Percentiles rank a stretch among this genome's conserved stretches.
Conservation (phyloP, 2,888 invertebrate genomes). For the Brenthis ino region DNA sequence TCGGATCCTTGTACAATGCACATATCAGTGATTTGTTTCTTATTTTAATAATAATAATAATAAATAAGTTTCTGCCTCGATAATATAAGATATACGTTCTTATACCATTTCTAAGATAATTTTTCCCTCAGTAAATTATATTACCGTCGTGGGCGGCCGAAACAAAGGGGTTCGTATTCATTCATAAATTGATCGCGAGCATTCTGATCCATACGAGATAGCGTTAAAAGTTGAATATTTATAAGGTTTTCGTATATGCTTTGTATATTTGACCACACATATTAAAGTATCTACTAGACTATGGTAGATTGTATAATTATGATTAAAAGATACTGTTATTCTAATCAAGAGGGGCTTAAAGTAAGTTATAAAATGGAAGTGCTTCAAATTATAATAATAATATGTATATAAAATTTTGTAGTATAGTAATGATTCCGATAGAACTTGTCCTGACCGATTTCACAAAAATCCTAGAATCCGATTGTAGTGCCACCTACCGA, state of each 20-base stretch:
- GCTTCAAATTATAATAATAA: neutral
- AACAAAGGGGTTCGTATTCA: constrained; percentile 49
- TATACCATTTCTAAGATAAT: constrained; percentile 5
- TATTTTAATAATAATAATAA: too few relatives aligned
- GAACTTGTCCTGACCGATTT: too few relatives aligned
- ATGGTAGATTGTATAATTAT: constrained; percentile 5
- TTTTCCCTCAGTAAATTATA: constrained; percentile 32
- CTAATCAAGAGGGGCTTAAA: neutral
- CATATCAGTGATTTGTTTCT: too few relatives aligned
- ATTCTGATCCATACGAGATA: constrained; percentile 41
- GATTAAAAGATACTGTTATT: constrained; percentile 11
- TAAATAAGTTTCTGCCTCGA: too few relatives aligned
- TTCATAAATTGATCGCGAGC: constrained; percentile 48
- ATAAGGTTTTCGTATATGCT: constrained; percentile 32
- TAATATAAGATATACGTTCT: too few relatives aligned
- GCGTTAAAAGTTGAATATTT: constrained; percentile 35
- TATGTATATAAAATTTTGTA: too few relatives aligned
- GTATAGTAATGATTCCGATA: too few relatives aligned
- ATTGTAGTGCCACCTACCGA: too few relatives aligned
- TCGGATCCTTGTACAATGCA: too few relatives aligned
- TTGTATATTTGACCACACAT: constrained; percentile 23
- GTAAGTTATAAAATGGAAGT: neutral
- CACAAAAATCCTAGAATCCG: too few relatives aligned
- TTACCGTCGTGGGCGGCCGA: constrained; percentile 48
- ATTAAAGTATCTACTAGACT: neutral